Conservation (phyloP, 2,113 vertebrate species). For the Mionectes macconnelli region DNA sequence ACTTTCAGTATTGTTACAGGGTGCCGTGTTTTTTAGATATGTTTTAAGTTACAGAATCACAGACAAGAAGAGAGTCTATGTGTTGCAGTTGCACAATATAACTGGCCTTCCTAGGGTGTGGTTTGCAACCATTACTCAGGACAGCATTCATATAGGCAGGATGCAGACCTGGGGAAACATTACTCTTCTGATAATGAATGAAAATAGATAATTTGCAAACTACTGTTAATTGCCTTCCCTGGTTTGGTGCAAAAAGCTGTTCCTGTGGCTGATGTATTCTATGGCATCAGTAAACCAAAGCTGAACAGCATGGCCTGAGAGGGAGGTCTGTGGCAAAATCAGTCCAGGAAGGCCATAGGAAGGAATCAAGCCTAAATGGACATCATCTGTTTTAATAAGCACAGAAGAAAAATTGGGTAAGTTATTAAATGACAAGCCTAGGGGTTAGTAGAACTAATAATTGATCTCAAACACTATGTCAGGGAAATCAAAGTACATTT, state of each 20-base stretch:
- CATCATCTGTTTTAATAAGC: background rate
- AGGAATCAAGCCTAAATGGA: background rate
- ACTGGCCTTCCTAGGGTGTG: background rate
- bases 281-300: background rate
- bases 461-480: background rate
- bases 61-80: background rate
- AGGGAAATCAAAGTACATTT: background rate
- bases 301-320: background rate
- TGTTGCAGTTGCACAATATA: background rate
- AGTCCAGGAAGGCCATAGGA: background rate
- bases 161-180: background rate
- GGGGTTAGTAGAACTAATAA: background rate
- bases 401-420: background rate
- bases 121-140: background rate
- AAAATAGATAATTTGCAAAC: background rate
- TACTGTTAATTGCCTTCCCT: background rate
- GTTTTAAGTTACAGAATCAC: background rate
- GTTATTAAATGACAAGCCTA: background rate
- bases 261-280: background rate
- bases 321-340: background rate
- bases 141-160: background rate
- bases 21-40: background rate
- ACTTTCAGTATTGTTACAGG: background rate
- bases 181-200: background rate
- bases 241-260: background rate